Percentiles rank a stretch among this genome's conserved stretches.
Evolutionary conservation across 2,797 vertebrate species (phyloP).

Genomic region (Limosa lapponica): DNA sequence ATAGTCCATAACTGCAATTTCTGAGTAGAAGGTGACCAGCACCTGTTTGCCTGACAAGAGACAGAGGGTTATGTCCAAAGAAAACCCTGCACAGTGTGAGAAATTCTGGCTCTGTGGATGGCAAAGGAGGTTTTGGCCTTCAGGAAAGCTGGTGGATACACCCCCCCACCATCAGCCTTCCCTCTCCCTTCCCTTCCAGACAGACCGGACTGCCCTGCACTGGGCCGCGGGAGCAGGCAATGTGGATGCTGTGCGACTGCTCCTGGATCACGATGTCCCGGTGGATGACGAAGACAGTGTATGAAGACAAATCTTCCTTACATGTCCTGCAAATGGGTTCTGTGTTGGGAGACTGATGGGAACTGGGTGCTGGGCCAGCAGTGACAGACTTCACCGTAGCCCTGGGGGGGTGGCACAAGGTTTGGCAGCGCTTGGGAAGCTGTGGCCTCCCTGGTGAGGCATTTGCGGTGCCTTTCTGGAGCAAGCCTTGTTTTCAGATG

Average conservation of each 20-base stretch:
- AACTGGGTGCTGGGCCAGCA: neutral
- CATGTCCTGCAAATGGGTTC: neutral
- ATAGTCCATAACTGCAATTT: neutral
- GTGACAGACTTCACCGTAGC: neutral
- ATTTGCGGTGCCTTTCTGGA: neutral
- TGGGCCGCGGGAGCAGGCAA: conserved; percentile 89
- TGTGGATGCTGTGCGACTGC: conserved; percentile 83
- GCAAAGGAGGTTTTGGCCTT: neutral
- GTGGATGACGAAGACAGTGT: conserved; percentile 86
- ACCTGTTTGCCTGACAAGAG: neutral
- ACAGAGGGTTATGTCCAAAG: neutral
- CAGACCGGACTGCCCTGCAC: conserved; percentile 87
- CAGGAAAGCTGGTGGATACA: neutral
- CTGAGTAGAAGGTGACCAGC: neutral
- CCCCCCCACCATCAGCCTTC: neutral
- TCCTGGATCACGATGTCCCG: conserved; percentile 81
- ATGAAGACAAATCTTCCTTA: conserved; percentile 25
- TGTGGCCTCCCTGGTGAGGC: neutral
- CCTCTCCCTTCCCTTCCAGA: conserved; percentile 71
- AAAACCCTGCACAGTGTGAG: neutral
- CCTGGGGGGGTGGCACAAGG: neutral
- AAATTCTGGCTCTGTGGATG: neutral
- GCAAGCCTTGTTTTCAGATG: neutral
- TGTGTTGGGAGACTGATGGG: rapidly evolving
- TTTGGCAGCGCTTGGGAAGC: neutral